A percentile compares a stretch with the other conserved stretches of the same genome.
phyloP scores from a whole-genome alignment of 2,113 vertebrate species.

The Cyrtonyx montezumae region DNA sequence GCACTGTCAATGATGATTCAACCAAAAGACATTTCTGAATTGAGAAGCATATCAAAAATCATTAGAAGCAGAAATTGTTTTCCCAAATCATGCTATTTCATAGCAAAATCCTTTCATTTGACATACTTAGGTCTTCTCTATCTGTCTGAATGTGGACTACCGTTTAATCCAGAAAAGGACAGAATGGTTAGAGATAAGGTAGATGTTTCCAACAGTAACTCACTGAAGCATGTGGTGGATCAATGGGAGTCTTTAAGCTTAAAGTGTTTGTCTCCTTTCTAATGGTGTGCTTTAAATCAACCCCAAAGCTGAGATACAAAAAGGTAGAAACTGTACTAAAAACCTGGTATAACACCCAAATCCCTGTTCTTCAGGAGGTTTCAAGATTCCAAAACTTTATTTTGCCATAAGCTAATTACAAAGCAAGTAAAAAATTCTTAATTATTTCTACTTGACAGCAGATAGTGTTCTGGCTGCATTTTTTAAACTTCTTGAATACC shows the following conservation, averaged over 20 bases:
- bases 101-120: slow-evolving; percentile 41
- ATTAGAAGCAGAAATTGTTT: slow-evolving; percentile 15
- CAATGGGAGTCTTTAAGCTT: slow-evolving; percentile 38
- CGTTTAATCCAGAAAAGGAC: neutral
- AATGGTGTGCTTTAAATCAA: slow-evolving; percentile 34
- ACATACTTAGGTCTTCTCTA: neutral
- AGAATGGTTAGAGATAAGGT: slow-evolving; percentile 20
- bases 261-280: neutral
- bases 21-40: neutral
- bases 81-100: neutral
- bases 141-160: neutral
- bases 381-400: neutral
- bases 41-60: neutral
- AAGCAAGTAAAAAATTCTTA: neutral
- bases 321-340: neutral
- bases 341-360: neutral
- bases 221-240: slow-evolving; percentile 33
- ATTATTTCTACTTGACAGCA: neutral
- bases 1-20: slow-evolving; percentile 20
- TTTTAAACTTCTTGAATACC: neutral
- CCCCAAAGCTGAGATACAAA: neutral
- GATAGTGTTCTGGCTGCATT: neutral
- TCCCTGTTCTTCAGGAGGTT: neutral
- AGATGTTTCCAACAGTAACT: slow-evolving; percentile 12
- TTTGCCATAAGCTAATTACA: neutral